Evolutionary conservation across 2,888 invertebrate genomes (phyloP), one percentile per base, ranked within the genome.

Genomic region (Clistopyga incitator): DNA sequence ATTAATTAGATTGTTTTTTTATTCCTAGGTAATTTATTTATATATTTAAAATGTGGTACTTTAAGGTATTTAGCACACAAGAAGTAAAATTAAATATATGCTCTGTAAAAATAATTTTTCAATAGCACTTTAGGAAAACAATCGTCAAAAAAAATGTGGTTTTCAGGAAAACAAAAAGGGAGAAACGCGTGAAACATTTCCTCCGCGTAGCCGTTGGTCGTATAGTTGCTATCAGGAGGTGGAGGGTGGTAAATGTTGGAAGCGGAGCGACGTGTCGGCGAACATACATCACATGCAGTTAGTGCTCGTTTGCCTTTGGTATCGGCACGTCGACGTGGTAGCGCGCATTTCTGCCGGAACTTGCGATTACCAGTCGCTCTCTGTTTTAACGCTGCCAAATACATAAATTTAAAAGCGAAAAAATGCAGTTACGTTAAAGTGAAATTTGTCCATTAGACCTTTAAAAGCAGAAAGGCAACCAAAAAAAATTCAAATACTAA

Each of bases 261-360:
- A 34, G 38, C 18, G 34, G 42, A 56, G 71, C 67, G 23, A 56
- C 71, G 15, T 45, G 71, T 38, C 38, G 15, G 42, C 38, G 54
- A 15, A 59, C 6, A 52, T 6, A 59, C 56, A 29, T 13, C 54
- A 23, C 56, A 54, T 45, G 23, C 45, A 45, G 54, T 77, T 68
- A 80, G 76, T 83, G 25, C 67, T 72, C 72, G 72, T 80, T 83
- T 59, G 83, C 76, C 83, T 61, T 65, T 76, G 29, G 67, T 67
- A 72, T 72, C 76, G 83, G 42, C 71, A 61, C 67, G 71, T 83
- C 79, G 76, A 47, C 72, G 56, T 38, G 10, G 42, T 67, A 67
- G 29, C 23, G 71, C 56, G 56, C 56, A 56, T 15, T 42, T 67
- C n/a, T 18, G 18, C 18, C n/a, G 47, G 4, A 45, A 45, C 15